A percentile compares a stretch with the other conserved stretches of the same genome.
These are phyloP conservation scores for Noturus placidus DNA, from an alignment of 2,113 vertebrate species.

Conservation along the genomic window DNA sequence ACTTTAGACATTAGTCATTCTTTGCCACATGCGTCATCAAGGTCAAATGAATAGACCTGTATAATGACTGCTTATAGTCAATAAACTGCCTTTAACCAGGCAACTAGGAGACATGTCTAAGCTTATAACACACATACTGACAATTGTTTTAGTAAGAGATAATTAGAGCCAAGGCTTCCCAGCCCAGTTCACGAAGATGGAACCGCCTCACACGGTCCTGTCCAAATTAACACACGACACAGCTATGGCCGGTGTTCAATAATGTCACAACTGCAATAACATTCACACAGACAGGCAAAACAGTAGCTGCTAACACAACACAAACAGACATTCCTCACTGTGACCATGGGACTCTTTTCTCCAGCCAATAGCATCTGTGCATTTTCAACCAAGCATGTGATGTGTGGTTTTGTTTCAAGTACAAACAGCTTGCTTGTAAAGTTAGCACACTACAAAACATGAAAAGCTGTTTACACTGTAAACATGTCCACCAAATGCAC, in stretches of 20 bases:
- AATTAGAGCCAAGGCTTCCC: background rate
- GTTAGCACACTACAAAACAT: background rate
- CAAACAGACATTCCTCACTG: background rate
- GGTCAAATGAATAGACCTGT: background rate
- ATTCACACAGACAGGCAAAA: slow-evolving; percentile 12
- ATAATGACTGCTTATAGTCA: background rate
- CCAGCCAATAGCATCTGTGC: background rate
- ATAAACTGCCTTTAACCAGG: background rate
- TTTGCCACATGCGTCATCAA: background rate
- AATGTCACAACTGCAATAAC: slow-evolving; percentile 1
- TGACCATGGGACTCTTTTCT: background rate
- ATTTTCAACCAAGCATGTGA: slow-evolving; percentile 16
- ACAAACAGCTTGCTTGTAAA: background rate
- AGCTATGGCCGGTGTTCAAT: background rate
- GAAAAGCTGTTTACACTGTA: background rate
- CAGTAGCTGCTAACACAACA: background rate
- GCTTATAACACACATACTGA: background rate
- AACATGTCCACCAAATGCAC: background rate
- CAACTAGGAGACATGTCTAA: background rate
- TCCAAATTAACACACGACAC: slow-evolving; percentile 3
- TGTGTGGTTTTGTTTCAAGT: slow-evolving; percentile 11
- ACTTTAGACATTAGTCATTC: background rate
- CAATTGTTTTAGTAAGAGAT: background rate
- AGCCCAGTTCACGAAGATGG: background rate
- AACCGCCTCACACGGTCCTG: background rate